Conservation (phyloP, 2,113 vertebrate species). For the Etheostoma spectabile region DNA sequence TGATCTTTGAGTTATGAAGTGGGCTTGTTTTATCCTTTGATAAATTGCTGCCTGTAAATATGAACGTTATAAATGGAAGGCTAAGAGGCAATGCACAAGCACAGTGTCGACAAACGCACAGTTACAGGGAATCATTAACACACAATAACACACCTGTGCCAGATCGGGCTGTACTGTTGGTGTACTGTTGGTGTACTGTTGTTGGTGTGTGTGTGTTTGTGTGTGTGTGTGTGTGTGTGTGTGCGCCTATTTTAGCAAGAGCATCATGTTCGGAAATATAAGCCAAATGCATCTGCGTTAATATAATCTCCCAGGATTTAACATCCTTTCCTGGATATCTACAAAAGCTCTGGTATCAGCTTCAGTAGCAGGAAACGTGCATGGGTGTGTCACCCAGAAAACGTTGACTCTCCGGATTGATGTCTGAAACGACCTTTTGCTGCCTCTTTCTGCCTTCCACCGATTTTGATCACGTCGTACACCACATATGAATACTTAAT, state of each 20-base stretch:
- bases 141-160: slow-evolving; percentile 27
- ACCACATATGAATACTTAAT: neutral
- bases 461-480: too few relatives aligned
- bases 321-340: slow-evolving; percentile 21
- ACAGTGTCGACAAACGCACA: slow-evolving; percentile 17
- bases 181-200: slow-evolving; percentile 11
- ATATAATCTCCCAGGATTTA: slow-evolving; percentile 1
- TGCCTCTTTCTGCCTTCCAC: neutral
- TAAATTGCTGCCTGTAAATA: slow-evolving; percentile 45
- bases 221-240: neutral
- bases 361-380: slow-evolving; percentile 1
- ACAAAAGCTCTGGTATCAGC: slow-evolving; percentile 4
- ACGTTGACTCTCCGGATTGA: neutral
- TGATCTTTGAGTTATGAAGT: slow-evolving; percentile 61
- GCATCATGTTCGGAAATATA: slow-evolving; percentile 27
- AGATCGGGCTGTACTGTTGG: slow-evolving; percentile 9
- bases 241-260: slow-evolving; percentile 2
- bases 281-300: slow-evolving; percentile 11
- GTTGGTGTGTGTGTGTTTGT: neutral
- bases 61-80: slow-evolving; percentile 59
- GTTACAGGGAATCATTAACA: slow-evolving; percentile 47
- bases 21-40: slow-evolving; percentile 48
- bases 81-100: slow-evolving; percentile 40
- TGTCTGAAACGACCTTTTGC: neutral
- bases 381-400: neutral